phyloP scores from a whole-genome alignment of 2,888 invertebrate genomes.

The Dysmachus trigonus region DNA sequence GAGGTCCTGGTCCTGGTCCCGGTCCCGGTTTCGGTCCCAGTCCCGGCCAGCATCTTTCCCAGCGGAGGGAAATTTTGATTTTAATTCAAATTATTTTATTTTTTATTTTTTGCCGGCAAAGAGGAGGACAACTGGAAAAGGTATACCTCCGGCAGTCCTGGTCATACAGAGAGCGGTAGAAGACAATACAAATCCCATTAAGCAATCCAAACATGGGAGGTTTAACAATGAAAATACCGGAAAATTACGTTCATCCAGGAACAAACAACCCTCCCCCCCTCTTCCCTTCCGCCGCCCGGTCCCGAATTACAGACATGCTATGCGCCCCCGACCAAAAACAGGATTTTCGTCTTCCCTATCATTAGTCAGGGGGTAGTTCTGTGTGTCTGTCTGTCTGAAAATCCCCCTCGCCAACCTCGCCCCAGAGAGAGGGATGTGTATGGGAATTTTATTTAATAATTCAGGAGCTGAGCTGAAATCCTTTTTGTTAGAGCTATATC shows the following conservation, averaged over 20 bases:
- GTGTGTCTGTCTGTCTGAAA: background rate
- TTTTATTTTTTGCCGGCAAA: too few relatives aligned
- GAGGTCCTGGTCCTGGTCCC: too few relatives aligned
- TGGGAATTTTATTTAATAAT: conserved; percentile 45
- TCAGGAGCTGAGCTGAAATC: conserved; percentile 43
- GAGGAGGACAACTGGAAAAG: conserved; percentile 19
- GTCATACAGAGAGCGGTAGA: conserved; percentile 12
- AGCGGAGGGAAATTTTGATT: conserved; percentile 23
- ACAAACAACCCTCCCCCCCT: conserved; percentile 11
- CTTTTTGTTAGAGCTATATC: conserved; percentile 32
- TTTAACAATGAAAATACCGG: conserved; percentile 47
- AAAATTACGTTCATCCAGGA: conserved; percentile 46
- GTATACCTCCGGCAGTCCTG: background rate
- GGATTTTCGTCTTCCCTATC: conserved; percentile 21
- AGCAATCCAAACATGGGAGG: conserved; percentile 46
- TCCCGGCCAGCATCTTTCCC: background rate
- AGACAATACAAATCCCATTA: conserved; percentile 48
- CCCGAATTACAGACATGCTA: background rate
- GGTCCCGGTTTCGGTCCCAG: background rate
- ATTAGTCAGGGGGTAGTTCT: conserved; percentile 8
- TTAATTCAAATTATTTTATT: conserved; percentile 33
- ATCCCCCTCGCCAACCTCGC: background rate
- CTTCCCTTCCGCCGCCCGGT: too few relatives aligned
- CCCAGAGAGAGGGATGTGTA: background rate
- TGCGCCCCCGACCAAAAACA: background rate